Conservation (phyloP, 2,113 vertebrate species). For the Carlito syrichta region DNA sequence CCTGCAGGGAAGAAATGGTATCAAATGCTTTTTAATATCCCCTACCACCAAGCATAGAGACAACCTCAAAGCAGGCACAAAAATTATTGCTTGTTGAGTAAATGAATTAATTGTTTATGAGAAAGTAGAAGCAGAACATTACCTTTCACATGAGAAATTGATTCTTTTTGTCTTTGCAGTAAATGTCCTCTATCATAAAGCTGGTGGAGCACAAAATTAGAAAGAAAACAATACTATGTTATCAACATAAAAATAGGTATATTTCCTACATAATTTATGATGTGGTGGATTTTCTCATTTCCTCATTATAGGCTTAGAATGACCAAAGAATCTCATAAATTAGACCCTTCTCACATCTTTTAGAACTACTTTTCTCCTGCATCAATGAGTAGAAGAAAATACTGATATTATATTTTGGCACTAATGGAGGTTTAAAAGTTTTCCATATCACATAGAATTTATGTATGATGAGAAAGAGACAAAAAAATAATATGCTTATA, state of each 20-base stretch:
- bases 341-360: neutral
- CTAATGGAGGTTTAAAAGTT: neutral
- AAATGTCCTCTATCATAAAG: slow-evolving; percentile 23
- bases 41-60: neutral
- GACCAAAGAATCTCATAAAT: neutral
- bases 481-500: neutral
- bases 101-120: neutral
- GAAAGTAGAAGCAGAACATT: neutral
- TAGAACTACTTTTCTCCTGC: neutral
- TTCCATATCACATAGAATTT: neutral
- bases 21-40: neutral
- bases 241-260: neutral
- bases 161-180: slow-evolving; percentile 50
- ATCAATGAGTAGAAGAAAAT: neutral
- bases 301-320: neutral
- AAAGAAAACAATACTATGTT: neutral
- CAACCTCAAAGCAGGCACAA: neutral
- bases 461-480: neutral
- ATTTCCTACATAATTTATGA: neutral
- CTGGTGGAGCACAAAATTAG: slow-evolving; percentile 60
- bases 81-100: neutral
- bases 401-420: neutral
- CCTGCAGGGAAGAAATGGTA: neutral
- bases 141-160: slow-evolving; percentile 58
- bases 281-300: slow-evolving; percentile 12